A percentile compares a stretch with the other conserved stretches of the same genome.
These are phyloP conservation scores for Drosophila oshimai DNA, from an alignment of 1,140 invertebrate species.

Conservation along the genomic window DNA sequence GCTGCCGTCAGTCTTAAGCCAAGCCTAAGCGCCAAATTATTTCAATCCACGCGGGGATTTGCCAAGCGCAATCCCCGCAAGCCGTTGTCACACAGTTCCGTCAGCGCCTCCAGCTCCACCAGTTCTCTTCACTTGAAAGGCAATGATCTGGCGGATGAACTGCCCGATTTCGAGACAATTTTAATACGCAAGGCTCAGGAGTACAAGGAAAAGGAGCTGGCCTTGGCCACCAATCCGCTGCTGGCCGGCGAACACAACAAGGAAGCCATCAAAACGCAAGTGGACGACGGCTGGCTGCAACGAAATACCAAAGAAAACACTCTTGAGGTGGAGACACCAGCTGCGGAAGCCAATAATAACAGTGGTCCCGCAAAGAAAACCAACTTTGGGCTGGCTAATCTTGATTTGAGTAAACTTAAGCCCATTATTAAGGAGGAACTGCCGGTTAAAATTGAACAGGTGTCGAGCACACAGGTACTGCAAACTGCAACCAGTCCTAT, in stretches of 20 bases:
- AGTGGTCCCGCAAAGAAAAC: conserved; percentile 16
- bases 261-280: conserved; percentile 61
- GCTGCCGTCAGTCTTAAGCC: conserved; percentile 83
- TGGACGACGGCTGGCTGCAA: conserved; percentile 70
- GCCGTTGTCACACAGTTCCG: conserved; percentile 82
- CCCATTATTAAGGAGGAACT: background rate
- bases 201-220: conserved; percentile 41
- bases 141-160: conserved; percentile 19
- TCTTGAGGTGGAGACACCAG: conserved; percentile 1
- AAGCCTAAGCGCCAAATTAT: conserved; percentile 85
- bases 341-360: conserved; percentile 45
- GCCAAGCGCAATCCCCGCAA: conserved; percentile 90
- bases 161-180: conserved; percentile 80
- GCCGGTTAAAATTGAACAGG: background rate
- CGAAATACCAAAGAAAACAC: conserved; percentile 58
- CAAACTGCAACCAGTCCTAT: background rate
- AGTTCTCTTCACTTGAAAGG: background rate
- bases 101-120: conserved; percentile 10
- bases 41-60: conserved; percentile 85
- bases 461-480: no score
- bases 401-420: conserved; percentile 62
- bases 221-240: conserved; percentile 35
- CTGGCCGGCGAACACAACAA: conserved; percentile 36
- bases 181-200: conserved; percentile 74
- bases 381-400: conserved; percentile 58